Base-by-base conservation (phyloP, 2,113 vertebrate genomes). In the Morone chrysops region DNA sequence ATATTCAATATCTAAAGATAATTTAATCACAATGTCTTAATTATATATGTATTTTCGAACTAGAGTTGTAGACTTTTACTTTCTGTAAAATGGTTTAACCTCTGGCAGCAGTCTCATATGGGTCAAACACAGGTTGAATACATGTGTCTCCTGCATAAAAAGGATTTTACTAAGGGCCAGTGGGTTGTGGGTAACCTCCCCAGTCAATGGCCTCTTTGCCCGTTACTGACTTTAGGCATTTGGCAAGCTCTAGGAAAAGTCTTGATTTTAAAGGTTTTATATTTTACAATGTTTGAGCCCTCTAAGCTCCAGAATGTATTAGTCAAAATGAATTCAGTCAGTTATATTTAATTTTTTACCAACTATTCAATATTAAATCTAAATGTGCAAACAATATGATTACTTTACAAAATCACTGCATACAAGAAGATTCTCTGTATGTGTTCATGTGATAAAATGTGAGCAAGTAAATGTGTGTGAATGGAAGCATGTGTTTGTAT, bases 221-320 rank as follows among this genome's bases (percentile, higher is more conserved):
- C 13, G 66, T 40, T 18, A 65, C 38, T n/a, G 5, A 56, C 13
- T 47, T 56, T 59, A 9, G 4, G 22, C 3, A 11, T 47, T 50
- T 17, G 13, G 36, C 12, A 10, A 47, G 20, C 25, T 51, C 11
- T 25, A 47, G 16, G 43, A 59, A 20, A 60, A 13, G 9, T 7
- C 6, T 51, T 40, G 57, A 38, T 74, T 61, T 74, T 0, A 11
- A 63, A 62, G 20, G 1, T 17, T 54, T 47, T 22, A 14, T 31
- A 43, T 53, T 66, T 66, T 50, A 61, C 4, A 57, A 40, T 10
- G 8, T 50, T 43, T 8, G 17, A 61, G 9, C 25, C 61, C 48
- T 71, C 59, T 59, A 40, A 45, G 4, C 17, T 53, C 12, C 25
- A 62, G 59, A 57, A 61, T 71, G 70, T 74, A 80, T 66, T 20